phyloP scores from a whole-genome alignment of 1,140 invertebrate species.

The Drosophila guanche region DNA sequence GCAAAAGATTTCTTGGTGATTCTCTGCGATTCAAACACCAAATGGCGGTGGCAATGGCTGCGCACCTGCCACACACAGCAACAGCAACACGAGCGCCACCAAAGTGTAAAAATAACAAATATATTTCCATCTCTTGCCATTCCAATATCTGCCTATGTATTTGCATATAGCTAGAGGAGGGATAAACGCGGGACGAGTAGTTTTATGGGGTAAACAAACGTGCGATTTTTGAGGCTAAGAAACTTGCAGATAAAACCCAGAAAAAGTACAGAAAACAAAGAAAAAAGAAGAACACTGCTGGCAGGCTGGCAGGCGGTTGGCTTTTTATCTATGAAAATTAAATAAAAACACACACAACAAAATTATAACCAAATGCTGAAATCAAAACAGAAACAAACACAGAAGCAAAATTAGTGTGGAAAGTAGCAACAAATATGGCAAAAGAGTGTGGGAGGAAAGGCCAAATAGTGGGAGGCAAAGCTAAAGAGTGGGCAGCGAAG shows the following conservation, averaged over 20 bases:
- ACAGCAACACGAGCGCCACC: slow-evolving; percentile 35
- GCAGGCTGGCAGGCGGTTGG: slow-evolving; percentile 27
- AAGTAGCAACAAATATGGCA: not conserved
- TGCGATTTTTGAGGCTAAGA: slow-evolving; percentile 19
- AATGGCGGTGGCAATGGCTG: slow-evolving; percentile 53
- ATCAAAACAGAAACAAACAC: slow-evolving; percentile 32
- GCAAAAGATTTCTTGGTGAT: slow-evolving; percentile 19
- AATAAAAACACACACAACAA: slow-evolving; percentile 41
- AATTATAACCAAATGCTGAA: slow-evolving; percentile 18
- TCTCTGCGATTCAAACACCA: slow-evolving; percentile 17
- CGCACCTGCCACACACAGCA: slow-evolving; percentile 73
- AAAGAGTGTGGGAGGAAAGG: slow-evolving; percentile 1
- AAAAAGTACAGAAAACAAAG: not conserved
- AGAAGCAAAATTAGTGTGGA: not conserved
- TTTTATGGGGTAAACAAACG: slow-evolving; percentile 44
- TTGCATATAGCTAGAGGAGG: slow-evolving; percentile 31
- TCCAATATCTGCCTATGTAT: slow-evolving; percentile 2
- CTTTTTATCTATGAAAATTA: slow-evolving; percentile 52
- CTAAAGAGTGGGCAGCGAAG: too few species aligned
- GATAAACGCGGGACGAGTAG: slow-evolving; percentile 29
- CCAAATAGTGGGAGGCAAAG: too few species aligned
- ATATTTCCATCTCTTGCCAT: too few species aligned
- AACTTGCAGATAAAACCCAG: slow-evolving; percentile 43
- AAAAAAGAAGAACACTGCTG: not conserved
- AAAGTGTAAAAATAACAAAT: slow-evolving; percentile 10